Evolutionary conservation across 35 echinoderm and acorn worm genomes (phyloP), one percentile per base, ranked within the genome.

Genomic region (Amphiura filiformis): DNA sequence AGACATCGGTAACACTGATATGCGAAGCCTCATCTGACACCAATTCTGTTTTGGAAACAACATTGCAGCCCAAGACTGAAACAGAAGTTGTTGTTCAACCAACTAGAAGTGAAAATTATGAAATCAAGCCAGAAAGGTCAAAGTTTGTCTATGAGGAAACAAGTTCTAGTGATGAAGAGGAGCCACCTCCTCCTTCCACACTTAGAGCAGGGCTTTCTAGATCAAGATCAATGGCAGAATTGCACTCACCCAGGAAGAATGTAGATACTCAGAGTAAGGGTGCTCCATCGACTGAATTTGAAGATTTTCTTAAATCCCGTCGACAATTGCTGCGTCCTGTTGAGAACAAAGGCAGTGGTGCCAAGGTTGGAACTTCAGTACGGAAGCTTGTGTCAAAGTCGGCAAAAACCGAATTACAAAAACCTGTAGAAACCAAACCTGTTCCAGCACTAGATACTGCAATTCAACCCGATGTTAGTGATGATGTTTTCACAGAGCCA

Each of bases 61-160:
- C 61, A 2, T 18, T 70, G 28, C 15, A 70, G 4, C 4, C 26
- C 1, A n/a, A 30, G 15, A 70, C 15, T 13, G 11, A 70, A 70
- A 26, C 9, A 70, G 28, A 18, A 26, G 61, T 26, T 5, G 61
- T 70, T 15, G 61, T 18, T 11, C 61, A 26, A 70, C 61, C 61
- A 11, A 70, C 26, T 3, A 18, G 28, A 26, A 70, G 26, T 70
- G 61, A 70, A n/a, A n/a, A 70, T 70, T 15, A 15, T 70, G 61
- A 70, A 70, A 70, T 70, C 15, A 70, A 70, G 61, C 61, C 61
- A 70, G 61, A 70, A n/a, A 70, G 61, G 26, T 70, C 61, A 70
- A 70, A 70, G 61, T 18, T n/a, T 15, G 11, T 70, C 28, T 23
- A 70, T 2, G 1, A 11, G 2, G 7, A 5, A 70, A 70, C 61